Percentiles rank a stretch among this genome's conserved stretches.
Conservation (phyloP, 1,140 invertebrate genomes). For the Ceratosolen fusciceps region DNA sequence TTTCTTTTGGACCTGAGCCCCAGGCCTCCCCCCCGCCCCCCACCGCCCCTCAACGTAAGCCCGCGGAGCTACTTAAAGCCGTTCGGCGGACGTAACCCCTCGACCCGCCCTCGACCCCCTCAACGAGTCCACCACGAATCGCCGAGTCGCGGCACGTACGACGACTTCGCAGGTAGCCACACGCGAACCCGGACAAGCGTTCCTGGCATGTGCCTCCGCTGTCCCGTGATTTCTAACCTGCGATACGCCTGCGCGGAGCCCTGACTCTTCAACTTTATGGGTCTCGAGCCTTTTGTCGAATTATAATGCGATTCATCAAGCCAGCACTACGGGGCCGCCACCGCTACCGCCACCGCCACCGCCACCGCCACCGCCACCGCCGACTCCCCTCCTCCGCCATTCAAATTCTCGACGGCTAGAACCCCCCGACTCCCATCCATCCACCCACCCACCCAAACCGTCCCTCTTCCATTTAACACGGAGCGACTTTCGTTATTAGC, state of each 20-base stretch:
- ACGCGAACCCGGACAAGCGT: not conserved
- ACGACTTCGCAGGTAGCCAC: not conserved
- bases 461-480: too few species aligned
- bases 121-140: not conserved
- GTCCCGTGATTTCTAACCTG: slow-evolving; percentile 26
- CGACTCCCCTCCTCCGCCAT: too few species aligned
- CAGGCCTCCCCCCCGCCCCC: not conserved
- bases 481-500: too few species aligned
- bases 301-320: slow-evolving; percentile 46
- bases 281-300: slow-evolving; percentile 39
- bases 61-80: not conserved
- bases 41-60: too few species aligned
- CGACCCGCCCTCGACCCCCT: slow-evolving; percentile 6
- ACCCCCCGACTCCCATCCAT: not conserved
- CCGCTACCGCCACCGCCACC: too few species aligned
- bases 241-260: slow-evolving; percentile 24
- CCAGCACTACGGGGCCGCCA: too few species aligned
- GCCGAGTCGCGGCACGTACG: slow-evolving; percentile 34
- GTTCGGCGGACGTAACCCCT: not conserved
- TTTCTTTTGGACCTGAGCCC: slow-evolving; percentile 36
- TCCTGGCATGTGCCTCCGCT: too few species aligned
- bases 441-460: too few species aligned
- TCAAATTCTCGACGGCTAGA: too few species aligned
- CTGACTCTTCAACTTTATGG: slow-evolving; percentile 34
- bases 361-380: too few species aligned